Base-by-base conservation (phyloP, 1,140 invertebrate genomes). In the Drosophila bocki region DNA sequence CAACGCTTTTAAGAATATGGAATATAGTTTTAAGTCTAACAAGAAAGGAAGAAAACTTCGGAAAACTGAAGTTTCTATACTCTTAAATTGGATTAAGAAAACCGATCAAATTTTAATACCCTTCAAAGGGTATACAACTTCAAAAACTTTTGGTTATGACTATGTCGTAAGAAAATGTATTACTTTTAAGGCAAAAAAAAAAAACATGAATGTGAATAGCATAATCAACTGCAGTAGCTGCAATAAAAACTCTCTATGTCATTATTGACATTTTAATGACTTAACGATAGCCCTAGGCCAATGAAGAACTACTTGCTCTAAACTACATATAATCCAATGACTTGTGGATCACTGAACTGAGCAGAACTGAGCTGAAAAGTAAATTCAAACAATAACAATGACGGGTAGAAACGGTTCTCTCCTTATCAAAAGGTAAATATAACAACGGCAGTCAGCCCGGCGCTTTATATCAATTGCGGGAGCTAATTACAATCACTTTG, bases 361-460 rank as follows among this genome's bases (percentile, higher is more conserved):
- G 17, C 50, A 53, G 15, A 59, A 44, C 29, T 44, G 33, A 29
- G 32, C 58, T 50, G 22, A 26, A 33, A 54, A 19, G 39, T 17
- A 48, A 59, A 67, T 42, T 33, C 29, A 80, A 80, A 80, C 77
- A 75, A 70, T 50, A 79, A 68, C 61, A 80, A 80, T 80, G 62
- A 80, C 70, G 60, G 42, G 53, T 42, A 48, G 7, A 41, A 60
- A 59, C 53, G 45, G 64, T 5, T 53, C 60, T 26, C 12, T 8
- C 37, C 78, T 80, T 80, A 80, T 80, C 78, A 58, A 26, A 48
- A 35, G 44, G 63, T 48, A 80, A 80, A 80, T 61, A 64, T 44
- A 61, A 32, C 44, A 32, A 12, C 17, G 53, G 67, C 56, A 41
- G 45, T 33, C 54, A 37, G 22, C 29, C 48, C 11, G 74, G 48